Evolutionary conservation across 2,113 vertebrate species (phyloP).

Genomic region (Saccopteryx bilineata): DNA sequence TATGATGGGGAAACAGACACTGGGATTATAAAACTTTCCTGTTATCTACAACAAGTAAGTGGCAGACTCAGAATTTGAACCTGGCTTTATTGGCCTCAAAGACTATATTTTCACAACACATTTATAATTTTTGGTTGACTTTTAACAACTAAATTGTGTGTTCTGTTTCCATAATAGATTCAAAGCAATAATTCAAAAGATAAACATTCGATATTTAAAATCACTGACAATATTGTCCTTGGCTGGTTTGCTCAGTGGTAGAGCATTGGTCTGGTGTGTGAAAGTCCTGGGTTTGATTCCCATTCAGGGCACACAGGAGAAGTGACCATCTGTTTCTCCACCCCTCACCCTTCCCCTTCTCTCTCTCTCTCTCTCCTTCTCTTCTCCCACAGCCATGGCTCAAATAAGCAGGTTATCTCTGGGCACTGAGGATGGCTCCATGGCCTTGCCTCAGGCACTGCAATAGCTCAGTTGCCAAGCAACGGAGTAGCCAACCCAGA

Average conservation of each 20-base stretch:
- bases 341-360: neutral
- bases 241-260: too few relatives aligned
- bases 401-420: too few relatives aligned
- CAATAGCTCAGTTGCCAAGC: too few relatives aligned
- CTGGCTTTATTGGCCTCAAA: neutral
- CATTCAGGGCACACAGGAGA: too few relatives aligned
- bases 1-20: neutral
- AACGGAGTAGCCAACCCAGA: too few relatives aligned
- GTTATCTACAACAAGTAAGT: neutral
- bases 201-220: neutral
- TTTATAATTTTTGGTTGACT: neutral
- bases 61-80: neutral
- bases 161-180: neutral
- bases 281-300: too few relatives aligned
- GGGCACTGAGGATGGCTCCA: too few relatives aligned
- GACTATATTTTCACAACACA: neutral
- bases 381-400: too few relatives aligned
- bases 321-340: too few relatives aligned
- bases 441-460: too few relatives aligned
- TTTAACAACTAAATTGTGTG: neutral
- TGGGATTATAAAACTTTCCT: neutral
- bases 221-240: neutral
- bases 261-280: too few relatives aligned
- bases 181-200: neutral
- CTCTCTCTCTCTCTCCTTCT: neutral